phyloP scores from a whole-genome alignment of 2,888 invertebrate genomes.

The Stenodema calcarata region DNA sequence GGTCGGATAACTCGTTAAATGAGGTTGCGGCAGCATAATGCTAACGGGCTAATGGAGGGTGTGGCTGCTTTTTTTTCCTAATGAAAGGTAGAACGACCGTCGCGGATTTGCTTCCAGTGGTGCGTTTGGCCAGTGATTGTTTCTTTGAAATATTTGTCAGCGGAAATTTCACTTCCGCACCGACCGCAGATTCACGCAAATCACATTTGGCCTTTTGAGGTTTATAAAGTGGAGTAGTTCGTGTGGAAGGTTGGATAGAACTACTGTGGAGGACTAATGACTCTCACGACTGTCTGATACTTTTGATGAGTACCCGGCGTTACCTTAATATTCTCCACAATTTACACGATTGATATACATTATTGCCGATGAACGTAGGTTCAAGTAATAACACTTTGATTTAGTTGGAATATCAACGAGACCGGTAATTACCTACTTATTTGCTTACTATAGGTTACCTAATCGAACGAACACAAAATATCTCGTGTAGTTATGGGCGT shows the following conservation, averaged over 20 bases:
- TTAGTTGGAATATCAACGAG: too few relatives aligned
- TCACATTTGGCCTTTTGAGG: neutral
- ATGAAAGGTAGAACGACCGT: neutral
- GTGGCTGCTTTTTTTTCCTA: neutral
- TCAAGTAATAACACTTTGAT: too few relatives aligned
- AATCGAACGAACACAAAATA: too few relatives aligned
- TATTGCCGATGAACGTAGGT: too few relatives aligned
- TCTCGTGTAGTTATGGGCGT: too few relatives aligned
- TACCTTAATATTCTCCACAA: too few relatives aligned
- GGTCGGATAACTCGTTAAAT: constrained; percentile 8
- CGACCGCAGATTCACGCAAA: neutral
- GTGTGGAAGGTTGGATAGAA: neutral
- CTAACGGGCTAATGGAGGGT: neutral
- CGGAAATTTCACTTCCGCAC: neutral
- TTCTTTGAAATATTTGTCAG: neutral
- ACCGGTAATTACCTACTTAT: too few relatives aligned
- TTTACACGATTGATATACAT: too few relatives aligned
- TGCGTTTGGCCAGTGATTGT: neutral
- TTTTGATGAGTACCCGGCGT: too few relatives aligned
- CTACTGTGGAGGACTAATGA: neutral
- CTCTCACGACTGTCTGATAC: neutral
- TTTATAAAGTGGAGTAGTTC: neutral
- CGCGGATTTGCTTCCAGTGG: neutral
- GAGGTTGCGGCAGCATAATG: neutral
- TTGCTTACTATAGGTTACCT: too few relatives aligned